phyloP scores from a whole-genome alignment of 2,888 invertebrate genomes.

The Lycocerus yunnanus region DNA sequence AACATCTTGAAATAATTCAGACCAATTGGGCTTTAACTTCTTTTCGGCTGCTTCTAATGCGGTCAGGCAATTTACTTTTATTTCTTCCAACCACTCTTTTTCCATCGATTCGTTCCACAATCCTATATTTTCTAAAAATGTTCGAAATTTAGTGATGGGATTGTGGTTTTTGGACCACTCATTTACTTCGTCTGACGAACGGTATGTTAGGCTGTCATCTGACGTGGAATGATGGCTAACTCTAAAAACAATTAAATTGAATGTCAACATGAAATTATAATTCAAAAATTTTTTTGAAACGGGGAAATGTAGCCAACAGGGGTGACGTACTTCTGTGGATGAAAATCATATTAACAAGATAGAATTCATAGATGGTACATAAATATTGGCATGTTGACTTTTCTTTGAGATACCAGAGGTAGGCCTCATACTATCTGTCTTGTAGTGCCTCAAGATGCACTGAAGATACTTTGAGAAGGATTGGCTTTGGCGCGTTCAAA shows the following conservation, averaged over 20 bases:
- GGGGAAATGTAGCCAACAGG: no score
- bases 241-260: conserved; percentile 56
- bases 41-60: conserved; percentile 87
- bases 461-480: no score
- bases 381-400: no score
- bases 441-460: no score
- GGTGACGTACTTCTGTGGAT: no score
- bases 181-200: conserved; percentile 80
- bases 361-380: no score
- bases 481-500: no score
- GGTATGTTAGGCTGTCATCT: conserved; percentile 95
- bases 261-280: no score
- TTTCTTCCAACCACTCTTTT: conserved; percentile 67
- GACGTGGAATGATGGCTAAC: conserved; percentile 99
- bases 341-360: no score
- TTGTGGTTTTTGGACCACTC: conserved; percentile 83
- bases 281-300: no score
- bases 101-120: conserved; percentile 84
- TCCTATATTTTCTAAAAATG: conserved; percentile 77
- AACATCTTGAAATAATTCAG: conserved; percentile 90
- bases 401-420: no score
- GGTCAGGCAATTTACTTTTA: conserved; percentile 72
- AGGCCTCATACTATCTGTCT: no score
- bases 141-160: conserved; percentile 81
- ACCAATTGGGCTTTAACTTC: conserved; percentile 82